phyloP scores from a whole-genome alignment of 2,888 invertebrate genomes.

The Hemicrepidius hirtus region DNA sequence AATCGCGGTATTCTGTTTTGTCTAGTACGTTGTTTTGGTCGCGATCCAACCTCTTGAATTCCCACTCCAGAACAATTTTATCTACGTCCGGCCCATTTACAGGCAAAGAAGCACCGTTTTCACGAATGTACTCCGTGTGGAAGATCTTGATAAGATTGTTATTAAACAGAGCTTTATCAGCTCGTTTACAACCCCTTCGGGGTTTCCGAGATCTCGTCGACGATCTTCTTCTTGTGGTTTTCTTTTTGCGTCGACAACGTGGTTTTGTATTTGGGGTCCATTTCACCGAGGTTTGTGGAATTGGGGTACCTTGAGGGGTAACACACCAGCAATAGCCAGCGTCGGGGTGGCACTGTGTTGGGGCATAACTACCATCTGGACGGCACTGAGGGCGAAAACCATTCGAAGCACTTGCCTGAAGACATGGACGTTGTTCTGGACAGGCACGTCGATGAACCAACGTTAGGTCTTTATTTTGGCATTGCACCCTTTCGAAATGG shows the following conservation, averaged over 20 bases:
- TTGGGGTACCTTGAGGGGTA: conserved; percentile 84
- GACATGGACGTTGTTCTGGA: conserved; percentile 75
- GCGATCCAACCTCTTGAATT: conserved; percentile 88
- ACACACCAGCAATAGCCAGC: conserved; percentile 93
- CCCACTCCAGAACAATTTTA: conserved; percentile 87
- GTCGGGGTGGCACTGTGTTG: conserved; percentile 88
- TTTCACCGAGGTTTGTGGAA: conserved; percentile 86
- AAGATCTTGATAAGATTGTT: conserved; percentile 90
- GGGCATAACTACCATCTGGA: conserved; percentile 87
- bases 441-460: conserved; percentile 85
- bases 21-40: conserved; percentile 87
- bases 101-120: conserved; percentile 62
- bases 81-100: conserved; percentile 68
- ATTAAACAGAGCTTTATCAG: conserved; percentile 88
- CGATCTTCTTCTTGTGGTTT: conserved; percentile 74
- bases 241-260: conserved; percentile 76
- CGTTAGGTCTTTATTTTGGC: conserved; percentile 82
- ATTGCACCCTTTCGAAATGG: conserved; percentile 85
- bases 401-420: conserved; percentile 60
- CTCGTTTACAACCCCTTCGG: conserved; percentile 78
- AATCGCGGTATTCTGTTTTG: conserved; percentile 87
- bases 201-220: conserved; percentile 66
- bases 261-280: conserved; percentile 77
- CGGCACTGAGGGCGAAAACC: conserved; percentile 86
- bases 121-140: conserved; percentile 83